These are phyloP conservation scores for Spea bombifrons DNA, from an alignment of 2,113 vertebrate species.

Conservation along the genomic window DNA sequence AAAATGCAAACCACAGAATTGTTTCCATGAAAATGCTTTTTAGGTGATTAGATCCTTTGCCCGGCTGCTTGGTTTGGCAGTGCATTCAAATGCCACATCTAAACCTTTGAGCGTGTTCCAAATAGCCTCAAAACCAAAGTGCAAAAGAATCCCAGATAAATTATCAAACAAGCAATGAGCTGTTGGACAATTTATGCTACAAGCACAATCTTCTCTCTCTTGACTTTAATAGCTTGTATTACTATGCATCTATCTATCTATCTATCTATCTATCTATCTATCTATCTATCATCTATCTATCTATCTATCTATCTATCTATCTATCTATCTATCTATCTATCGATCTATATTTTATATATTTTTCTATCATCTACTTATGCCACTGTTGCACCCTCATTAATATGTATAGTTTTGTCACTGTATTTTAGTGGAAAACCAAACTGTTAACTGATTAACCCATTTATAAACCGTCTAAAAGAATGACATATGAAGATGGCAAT, in stretches of 20 bases:
- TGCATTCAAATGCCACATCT: slow-evolving; percentile 21
- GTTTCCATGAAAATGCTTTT: slow-evolving; percentile 16
- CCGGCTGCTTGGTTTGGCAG: slow-evolving; percentile 21
- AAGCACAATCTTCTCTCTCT: neutral
- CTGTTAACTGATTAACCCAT: too few species aligned
- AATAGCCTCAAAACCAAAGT: slow-evolving; percentile 32
- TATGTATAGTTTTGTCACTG: too few species aligned
- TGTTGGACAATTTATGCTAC: neutral
- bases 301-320: too few species aligned
- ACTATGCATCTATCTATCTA: too few species aligned
- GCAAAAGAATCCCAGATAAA: slow-evolving; percentile 4
- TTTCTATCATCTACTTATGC: neutral
- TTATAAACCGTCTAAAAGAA: too few species aligned
- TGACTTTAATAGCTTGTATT: neutral
- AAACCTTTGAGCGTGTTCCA: slow-evolving; percentile 18
- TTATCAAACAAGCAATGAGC: neutral
- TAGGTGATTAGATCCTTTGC: slow-evolving; percentile 5
- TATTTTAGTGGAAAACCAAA: too few species aligned
- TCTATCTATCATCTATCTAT: too few species aligned
- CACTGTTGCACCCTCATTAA: too few species aligned
- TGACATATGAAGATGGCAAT: too few species aligned
- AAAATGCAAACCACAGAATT: slow-evolving; percentile 14
- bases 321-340: neutral
- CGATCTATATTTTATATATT: neutral
- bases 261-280: too few species aligned